Conservation (phyloP, 2,797 vertebrate species). For the Florisuga fusca region DNA sequence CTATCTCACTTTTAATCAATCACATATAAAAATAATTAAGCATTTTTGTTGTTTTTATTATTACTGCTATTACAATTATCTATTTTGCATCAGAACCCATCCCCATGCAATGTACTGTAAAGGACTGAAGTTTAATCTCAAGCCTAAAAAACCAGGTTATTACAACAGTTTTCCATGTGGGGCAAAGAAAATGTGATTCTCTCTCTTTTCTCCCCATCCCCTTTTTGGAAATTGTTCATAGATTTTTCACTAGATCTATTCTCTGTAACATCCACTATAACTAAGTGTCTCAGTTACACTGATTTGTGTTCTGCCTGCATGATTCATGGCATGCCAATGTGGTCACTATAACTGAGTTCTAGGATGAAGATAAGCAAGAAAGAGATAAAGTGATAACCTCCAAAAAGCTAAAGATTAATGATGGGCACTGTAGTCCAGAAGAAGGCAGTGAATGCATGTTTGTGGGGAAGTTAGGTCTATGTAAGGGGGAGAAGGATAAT, state of each 20-base stretch:
- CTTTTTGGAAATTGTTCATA: not conserved
- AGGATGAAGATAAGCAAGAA: conserved; percentile 46
- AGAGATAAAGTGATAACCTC: conserved; percentile 26
- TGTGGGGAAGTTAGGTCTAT: not conserved
- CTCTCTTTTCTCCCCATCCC: not conserved
- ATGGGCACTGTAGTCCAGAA: not conserved
- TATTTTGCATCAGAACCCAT: not conserved
- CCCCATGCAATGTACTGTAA: not conserved
- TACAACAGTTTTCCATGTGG: not conserved
- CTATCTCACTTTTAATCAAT: not conserved
- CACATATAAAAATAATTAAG: not conserved
- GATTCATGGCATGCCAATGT: conserved; percentile 45
- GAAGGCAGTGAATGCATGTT: not conserved
- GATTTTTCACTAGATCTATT: conserved; percentile 18
- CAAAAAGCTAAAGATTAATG: conserved; percentile 20
- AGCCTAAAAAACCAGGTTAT: not conserved
- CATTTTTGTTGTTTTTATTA: not conserved
- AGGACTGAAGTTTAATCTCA: not conserved
- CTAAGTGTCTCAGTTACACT: not conserved
- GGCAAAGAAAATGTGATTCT: not conserved
- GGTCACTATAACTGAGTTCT: conserved; percentile 52
- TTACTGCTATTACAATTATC: not conserved
- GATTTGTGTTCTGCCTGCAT: conserved; percentile 24
- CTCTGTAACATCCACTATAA: not conserved
- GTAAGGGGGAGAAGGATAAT: not conserved